Percentiles rank a stretch among this genome's conserved stretches.
Conservation (phyloP, 2,113 vertebrate genomes). For the Passerina amoena region DNA sequence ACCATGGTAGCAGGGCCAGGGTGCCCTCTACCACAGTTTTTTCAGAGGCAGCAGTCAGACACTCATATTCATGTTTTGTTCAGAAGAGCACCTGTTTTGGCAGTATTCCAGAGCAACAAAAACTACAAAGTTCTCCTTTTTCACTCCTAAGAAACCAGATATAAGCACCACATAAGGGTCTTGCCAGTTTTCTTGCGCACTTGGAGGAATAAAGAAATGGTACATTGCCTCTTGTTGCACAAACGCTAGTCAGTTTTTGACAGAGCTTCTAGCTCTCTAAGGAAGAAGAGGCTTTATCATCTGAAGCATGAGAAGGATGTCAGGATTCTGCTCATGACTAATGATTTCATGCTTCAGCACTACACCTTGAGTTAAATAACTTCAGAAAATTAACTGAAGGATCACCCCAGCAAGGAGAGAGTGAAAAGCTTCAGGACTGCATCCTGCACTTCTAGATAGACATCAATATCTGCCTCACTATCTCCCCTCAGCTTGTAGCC, state of each 20-base stretch:
- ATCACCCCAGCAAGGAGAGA: conserved; percentile 8
- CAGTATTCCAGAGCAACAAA: background rate
- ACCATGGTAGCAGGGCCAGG: background rate
- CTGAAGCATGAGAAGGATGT: background rate
- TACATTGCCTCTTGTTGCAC: background rate
- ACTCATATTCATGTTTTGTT: background rate
- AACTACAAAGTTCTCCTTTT: background rate
- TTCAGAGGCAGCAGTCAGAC: background rate
- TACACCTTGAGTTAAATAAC: conserved; percentile 23
- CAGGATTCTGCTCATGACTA: conserved; percentile 42
- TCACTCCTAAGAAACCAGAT: background rate
- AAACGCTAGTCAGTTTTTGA: background rate
- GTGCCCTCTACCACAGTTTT: background rate
- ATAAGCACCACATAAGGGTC: background rate
- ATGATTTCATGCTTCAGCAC: conserved; percentile 31
- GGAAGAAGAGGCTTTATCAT: background rate
- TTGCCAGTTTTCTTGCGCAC: background rate
- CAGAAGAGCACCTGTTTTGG: background rate
- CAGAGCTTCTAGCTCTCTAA: background rate
- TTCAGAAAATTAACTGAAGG: conserved; percentile 39
- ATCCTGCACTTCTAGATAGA: background rate
- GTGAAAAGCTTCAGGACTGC: background rate
- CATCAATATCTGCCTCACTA: background rate
- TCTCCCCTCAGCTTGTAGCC: background rate
- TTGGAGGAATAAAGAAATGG: background rate